Base-by-base conservation (phyloP, 2,113 vertebrate species). In the Crotalus viridis region DNA sequence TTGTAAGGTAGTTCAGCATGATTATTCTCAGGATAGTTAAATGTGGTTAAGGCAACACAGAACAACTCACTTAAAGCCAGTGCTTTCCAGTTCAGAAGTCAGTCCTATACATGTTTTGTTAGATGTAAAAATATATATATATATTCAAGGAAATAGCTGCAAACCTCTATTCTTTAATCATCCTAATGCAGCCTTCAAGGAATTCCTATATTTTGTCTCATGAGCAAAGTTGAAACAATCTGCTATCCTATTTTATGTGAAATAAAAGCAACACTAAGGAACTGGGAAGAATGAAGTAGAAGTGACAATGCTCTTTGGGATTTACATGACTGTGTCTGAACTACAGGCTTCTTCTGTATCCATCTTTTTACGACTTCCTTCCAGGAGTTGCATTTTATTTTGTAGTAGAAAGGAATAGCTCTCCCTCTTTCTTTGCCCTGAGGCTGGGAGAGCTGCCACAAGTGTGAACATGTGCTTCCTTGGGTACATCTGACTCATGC, bases 391-490 rank as follows among this genome's bases (percentile, higher is more conserved):
- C 17, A 21, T 56, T 61, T 87, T 57, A 7, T 69, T 90, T 57
- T 43, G 74, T 22, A 86, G 55, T 81, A 61, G 46, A 64, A 90
- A 61, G 3, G 22, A 86, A 90, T 13, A 28, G 8, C 5, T 90
- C 28, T 43, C 24, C 61, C 39, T 81, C 19, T 64, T 93, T 52
- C 57, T 93, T 86, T 93, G 56, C 81, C 88, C 56, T 28, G 89
- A 2, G 26, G 92, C 4, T 51, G 81, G 21, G 81, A 69, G 81
- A 86, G 81, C 48, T 59, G n/a, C 74, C 56, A 54, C 89, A 93
- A 93, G 92, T 90, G 81, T 28, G 55, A 87, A 86, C 92, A 64
- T 87, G 92, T 87, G 22, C 89, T 90, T 93, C 57, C 89, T 64
- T 86, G 74, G 56, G 56, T 9, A 52, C 81, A 57, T 22, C 92